phyloP scores from a whole-genome alignment of 2,113 vertebrate species.

The Lepisosteus osseus region DNA sequence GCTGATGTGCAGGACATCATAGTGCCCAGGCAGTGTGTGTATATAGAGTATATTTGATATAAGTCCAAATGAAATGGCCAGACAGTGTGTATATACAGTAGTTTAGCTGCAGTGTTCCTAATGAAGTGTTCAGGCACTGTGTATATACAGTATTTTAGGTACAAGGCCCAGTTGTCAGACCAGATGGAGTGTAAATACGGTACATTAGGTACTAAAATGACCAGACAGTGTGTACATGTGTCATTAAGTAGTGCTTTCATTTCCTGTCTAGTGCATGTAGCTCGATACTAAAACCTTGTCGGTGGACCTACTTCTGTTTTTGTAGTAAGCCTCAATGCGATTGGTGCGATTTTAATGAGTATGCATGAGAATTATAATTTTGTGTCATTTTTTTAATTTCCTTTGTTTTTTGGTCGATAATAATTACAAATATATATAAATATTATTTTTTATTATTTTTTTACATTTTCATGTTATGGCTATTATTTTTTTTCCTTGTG shows the following conservation, averaged over 20 bases:
- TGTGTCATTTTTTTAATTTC: slow-evolving; percentile 54
- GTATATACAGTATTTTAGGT: slow-evolving; percentile 60
- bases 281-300: slow-evolving; percentile 67
- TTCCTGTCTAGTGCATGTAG: slow-evolving; percentile 76
- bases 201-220: neutral
- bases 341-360: slow-evolving; percentile 58
- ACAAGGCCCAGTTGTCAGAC: slow-evolving; percentile 45
- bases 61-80: slow-evolving; percentile 12
- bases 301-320: slow-evolving; percentile 67
- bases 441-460: slow-evolving; percentile 81
- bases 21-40: no score
- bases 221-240: neutral
- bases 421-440: slow-evolving; percentile 77
- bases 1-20: no score
- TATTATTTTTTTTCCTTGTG: slow-evolving; percentile 68
- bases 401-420: slow-evolving; percentile 57
- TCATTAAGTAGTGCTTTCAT: slow-evolving; percentile 21
- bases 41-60: neutral
- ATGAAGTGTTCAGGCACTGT: slow-evolving; percentile 32
- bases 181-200: slow-evolving; percentile 61
- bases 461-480: slow-evolving; percentile 79
- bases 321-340: slow-evolving; percentile 64
- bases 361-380: slow-evolving; percentile 72
- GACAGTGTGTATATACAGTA: slow-evolving; percentile 28
- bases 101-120: slow-evolving; percentile 44